Percentiles rank a stretch among this genome's conserved stretches.
These are phyloP conservation scores for Vultur gryphus DNA, from an alignment of 2,797 vertebrate genomes.

Conservation along the genomic window DNA sequence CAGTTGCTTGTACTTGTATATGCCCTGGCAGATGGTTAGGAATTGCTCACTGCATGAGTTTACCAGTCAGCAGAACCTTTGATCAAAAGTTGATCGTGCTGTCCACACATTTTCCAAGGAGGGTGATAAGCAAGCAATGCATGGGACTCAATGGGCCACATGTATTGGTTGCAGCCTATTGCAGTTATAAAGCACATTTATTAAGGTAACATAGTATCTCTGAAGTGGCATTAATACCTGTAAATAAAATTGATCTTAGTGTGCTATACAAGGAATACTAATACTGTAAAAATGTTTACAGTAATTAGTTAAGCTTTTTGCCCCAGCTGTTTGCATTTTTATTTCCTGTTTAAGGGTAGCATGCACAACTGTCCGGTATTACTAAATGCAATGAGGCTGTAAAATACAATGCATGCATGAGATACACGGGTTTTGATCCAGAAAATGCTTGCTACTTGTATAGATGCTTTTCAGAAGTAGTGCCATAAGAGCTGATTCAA, in stretches of 20 bases:
- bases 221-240: background rate
- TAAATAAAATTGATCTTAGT: background rate
- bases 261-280: background rate
- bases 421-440: background rate
- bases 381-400: background rate
- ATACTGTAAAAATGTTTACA: background rate
- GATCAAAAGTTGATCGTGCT: background rate
- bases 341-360: background rate
- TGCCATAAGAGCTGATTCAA: background rate
- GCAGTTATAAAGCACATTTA: background rate
- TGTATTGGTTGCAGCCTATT: background rate
- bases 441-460: background rate
- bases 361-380: background rate
- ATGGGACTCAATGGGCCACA: fast-evolving
- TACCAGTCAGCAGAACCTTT: background rate
- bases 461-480: background rate
- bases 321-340: background rate
- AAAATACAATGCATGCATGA: background rate
- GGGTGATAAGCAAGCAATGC: background rate
- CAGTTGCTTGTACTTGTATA: background rate
- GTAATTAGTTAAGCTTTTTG: background rate
- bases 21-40: background rate
- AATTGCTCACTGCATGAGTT: background rate
- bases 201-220: background rate
- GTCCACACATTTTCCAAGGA: background rate